A percentile compares a stretch with the other conserved stretches of the same genome.
These are phyloP conservation scores for Pocillopora damicornis DNA, from an alignment of 64 coral and sea anemone species.

Conservation along the genomic window DNA sequence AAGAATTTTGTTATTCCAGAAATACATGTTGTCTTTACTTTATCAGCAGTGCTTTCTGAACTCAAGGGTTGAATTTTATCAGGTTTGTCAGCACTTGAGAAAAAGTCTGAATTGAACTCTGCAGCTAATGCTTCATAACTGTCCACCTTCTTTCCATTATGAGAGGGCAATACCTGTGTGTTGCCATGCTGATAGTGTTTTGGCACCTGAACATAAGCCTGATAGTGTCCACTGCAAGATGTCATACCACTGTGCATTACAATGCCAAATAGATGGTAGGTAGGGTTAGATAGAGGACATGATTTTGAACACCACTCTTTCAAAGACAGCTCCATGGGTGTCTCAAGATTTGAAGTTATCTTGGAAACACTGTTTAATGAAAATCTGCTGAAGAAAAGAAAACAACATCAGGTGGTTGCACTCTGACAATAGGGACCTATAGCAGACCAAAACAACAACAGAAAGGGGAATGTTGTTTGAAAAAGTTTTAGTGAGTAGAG, in stretches of 20 bases:
- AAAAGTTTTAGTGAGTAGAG: too few species aligned
- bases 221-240: constrained; percentile 95
- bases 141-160: neutral
- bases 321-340: constrained; percentile 71
- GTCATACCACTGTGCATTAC: constrained; percentile 99
- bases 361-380: constrained; percentile 73
- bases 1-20: constrained; percentile 73
- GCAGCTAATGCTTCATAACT: neutral
- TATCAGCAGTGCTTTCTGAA: constrained; percentile 2
- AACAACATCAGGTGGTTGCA: too few species aligned
- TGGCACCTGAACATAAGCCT: constrained; percentile 83
- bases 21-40: constrained; percentile 52
- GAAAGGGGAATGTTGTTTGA: too few species aligned
- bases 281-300: constrained; percentile 14
- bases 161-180: neutral
- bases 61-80: neutral
- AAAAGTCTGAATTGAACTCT: neutral
- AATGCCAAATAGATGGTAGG: constrained; percentile 89
- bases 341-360: constrained; percentile 85
- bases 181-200: neutral
- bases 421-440: too few species aligned
- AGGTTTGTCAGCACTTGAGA: neutral
- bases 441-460: too few species aligned
- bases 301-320: constrained; percentile 82
- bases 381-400: constrained; percentile 31